Evolutionary conservation across 2,888 invertebrate species (phyloP).

Genomic region (Macaria notata): DNA sequence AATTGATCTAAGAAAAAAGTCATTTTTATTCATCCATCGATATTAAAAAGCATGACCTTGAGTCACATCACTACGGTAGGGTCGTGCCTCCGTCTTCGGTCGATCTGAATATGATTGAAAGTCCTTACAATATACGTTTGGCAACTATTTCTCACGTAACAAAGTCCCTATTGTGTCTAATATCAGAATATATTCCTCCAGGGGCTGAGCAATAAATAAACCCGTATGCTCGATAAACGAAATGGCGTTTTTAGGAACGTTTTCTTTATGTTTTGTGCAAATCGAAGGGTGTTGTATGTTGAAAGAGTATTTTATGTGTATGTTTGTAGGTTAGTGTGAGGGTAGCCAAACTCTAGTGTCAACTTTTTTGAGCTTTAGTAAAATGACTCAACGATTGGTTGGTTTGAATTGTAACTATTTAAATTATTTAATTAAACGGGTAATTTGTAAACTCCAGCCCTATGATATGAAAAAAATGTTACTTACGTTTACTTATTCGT

Average conservation of each 20-base stretch:
- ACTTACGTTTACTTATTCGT: too few relatives aligned
- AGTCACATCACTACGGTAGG: conserved; percentile 11
- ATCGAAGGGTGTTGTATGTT: too few relatives aligned
- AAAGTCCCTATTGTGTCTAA: conserved; percentile 36
- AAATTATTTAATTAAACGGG: too few relatives aligned
- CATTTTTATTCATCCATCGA: background rate
- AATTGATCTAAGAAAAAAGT: too few relatives aligned
- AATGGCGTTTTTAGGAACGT: conserved; percentile 19
- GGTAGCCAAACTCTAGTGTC: too few relatives aligned
- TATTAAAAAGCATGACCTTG: background rate
- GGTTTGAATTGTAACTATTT: too few relatives aligned
- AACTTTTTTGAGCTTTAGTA: too few relatives aligned
- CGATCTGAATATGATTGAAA: conserved; percentile 31
- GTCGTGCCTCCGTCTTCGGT: conserved; percentile 14
- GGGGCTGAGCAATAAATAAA: conserved; percentile 32
- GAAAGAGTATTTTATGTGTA: background rate
- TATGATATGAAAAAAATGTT: too few relatives aligned
- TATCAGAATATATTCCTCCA: conserved; percentile 30
- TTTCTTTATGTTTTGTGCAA: conserved; percentile 7
- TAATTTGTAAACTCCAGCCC: too few relatives aligned
- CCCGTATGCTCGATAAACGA: conserved; percentile 30
- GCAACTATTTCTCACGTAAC: conserved; percentile 34
- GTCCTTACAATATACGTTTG: conserved; percentile 28
- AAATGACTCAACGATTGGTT: too few relatives aligned
- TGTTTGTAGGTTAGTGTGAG: background rate